Conservation (phyloP, 2,113 vertebrate genomes). For the Ginglymostoma cirratum region DNA sequence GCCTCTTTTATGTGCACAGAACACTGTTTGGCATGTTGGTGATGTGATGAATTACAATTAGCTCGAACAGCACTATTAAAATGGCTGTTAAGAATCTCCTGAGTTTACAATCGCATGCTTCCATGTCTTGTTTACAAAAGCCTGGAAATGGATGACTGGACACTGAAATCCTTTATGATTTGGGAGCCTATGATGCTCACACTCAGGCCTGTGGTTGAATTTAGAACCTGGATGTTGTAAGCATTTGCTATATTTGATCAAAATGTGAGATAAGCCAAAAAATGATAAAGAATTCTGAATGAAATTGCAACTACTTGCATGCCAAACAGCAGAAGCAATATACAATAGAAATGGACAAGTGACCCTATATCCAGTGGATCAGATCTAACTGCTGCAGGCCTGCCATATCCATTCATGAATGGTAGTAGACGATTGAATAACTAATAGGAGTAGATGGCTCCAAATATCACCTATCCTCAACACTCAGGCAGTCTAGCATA, state of each 20-base stretch:
- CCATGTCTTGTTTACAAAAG: neutral
- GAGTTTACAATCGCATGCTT: neutral
- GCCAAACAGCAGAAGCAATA: no score
- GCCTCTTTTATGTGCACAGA: neutral
- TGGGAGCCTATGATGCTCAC: neutral
- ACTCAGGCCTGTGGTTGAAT: neutral
- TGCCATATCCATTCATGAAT: no score
- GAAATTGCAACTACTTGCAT: no score
- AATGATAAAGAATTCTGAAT: neutral
- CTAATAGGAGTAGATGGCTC: no score
- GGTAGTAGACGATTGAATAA: no score
- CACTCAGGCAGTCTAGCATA: no score
- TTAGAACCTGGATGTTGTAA: neutral
- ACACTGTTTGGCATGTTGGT: neutral
- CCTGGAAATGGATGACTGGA: neutral
- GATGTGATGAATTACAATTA: constrained; percentile 30
- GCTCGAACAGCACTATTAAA: neutral
- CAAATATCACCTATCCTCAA: no score
- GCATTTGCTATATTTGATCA: neutral
- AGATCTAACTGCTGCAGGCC: no score
- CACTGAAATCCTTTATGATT: neutral
- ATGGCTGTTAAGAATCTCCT: neutral
- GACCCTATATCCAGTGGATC: no score
- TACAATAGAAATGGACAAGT: no score
- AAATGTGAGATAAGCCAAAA: neutral